Percentiles rank a stretch among this genome's conserved stretches.
Conservation (phyloP, 2,888 invertebrate genomes). For the Imbricaverruca yamaguchii region DNA sequence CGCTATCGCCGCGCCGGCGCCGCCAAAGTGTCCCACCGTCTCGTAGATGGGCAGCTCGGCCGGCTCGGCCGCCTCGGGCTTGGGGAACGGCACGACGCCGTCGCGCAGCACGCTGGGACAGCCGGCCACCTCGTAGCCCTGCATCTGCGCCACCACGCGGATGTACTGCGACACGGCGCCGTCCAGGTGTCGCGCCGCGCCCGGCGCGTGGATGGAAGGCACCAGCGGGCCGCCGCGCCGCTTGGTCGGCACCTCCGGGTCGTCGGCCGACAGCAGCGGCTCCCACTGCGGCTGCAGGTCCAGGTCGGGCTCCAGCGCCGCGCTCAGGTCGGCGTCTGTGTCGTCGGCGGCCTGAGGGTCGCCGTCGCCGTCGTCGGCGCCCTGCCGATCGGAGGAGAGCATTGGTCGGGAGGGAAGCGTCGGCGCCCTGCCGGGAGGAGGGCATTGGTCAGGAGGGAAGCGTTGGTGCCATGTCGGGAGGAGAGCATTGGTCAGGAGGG, state of each 20-base stretch:
- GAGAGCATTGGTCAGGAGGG: no score
- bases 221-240: not conserved
- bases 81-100: not conserved
- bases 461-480: no score
- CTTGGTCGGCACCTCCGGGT: conserved; percentile 9
- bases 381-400: not conserved
- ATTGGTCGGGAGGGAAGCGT: not conserved
- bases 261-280: not conserved
- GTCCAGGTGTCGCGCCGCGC: no score
- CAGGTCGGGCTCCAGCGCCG: conserved; percentile 3
- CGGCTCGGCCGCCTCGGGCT: not conserved
- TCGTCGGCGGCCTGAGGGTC: not conserved
- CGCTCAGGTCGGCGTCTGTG: no score
- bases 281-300: conserved; percentile 16
- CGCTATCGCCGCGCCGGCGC: not conserved
- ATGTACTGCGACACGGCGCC: conserved; percentile 16
- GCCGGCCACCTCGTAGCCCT: conserved; percentile 16
- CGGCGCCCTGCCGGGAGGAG: no score
- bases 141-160: conserved; percentile 11
- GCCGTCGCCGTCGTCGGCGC: not conserved
- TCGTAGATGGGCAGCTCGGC: conserved; percentile 9
- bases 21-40: not conserved
- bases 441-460: no score
- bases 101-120: conserved; percentile 1
- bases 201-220: not conserved